Evolutionary conservation across 2,113 vertebrate species (phyloP), one percentile per base, ranked within the genome.

Genomic region (Theropithecus gelada): DNA sequence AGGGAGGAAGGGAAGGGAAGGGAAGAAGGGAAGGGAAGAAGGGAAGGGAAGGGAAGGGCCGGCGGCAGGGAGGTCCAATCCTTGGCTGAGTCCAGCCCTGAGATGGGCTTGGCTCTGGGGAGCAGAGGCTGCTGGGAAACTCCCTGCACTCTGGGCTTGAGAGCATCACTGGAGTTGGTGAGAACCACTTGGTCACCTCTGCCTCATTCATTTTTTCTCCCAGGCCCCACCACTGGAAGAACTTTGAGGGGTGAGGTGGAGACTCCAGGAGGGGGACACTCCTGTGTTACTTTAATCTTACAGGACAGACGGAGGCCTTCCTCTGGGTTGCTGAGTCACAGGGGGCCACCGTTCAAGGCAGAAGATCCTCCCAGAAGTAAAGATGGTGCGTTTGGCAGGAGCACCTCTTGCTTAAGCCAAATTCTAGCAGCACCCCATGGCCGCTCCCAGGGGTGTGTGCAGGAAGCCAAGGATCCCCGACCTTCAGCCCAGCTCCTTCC

Each of bases 101-200:
- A n/a, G 32, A 20, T 22, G 25, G 23, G 35, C 3, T 14, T 85
- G 48, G 57, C 57, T 84, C n/a, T 61, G 16, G 59, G 61, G 40
- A 57, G 9, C 35, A 18, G 32, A 92, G 70, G 40, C 35, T 14
- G n/a, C 73, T 61, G 70, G 76, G 78, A 87, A 40, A 68, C 3
- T 10, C 52, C 55, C 22, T 66, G 52, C 61, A 66, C 50, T 52
- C 84, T 38, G 38, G 86, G 52, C 1, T 5, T 8, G 52, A 5
- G 11, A 55, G 5, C n/a, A 18, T 6, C 8, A 11, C 0, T 10
- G 5, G 38, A 61, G 1, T 13, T 8, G 40, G 25, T 64, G 61
- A 80, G 23, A 75, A 11, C 40, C 57, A 40, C 23, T 1, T 14
- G 7, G 1, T 12, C 23, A 8, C 23, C 18, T 38, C 14, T 32